Percentiles rank a stretch among this genome's conserved stretches.
phyloP scores from a whole-genome alignment of 2,113 vertebrate genomes.

The Upupa epops region DNA sequence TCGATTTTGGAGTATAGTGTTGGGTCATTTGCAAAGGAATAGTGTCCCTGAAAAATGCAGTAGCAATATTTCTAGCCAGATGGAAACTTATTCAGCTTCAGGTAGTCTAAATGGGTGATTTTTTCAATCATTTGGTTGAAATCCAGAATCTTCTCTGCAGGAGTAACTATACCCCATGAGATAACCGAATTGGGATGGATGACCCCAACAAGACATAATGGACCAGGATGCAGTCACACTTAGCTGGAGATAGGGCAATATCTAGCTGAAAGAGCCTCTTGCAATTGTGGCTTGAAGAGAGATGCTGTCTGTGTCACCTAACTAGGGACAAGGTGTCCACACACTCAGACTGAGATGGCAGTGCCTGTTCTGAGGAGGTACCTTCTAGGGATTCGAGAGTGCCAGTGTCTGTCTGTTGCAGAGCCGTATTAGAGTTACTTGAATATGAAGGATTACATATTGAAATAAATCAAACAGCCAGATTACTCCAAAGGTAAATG shows the following conservation, averaged over 20 bases:
- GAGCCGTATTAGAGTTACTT: neutral
- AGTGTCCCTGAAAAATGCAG: slow-evolving; percentile 21
- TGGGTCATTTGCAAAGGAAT: slow-evolving; percentile 40
- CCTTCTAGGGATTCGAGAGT: neutral
- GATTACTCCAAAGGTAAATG: neutral
- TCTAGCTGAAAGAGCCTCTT: neutral
- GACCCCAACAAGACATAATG: neutral
- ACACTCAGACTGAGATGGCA: neutral
- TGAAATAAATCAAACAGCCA: too few relatives aligned
- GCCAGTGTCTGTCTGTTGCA: neutral
- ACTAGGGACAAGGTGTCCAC: neutral
- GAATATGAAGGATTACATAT: too few relatives aligned
- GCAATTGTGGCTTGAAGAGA: neutral
- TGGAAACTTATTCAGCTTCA: slow-evolving; percentile 41
- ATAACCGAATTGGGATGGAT: neutral
- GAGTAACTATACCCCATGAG: slow-evolving; percentile 19
- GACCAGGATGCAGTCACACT: neutral
- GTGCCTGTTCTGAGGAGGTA: neutral
- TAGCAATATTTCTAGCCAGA: slow-evolving; percentile 33
- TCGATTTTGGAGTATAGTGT: neutral
- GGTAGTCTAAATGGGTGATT: slow-evolving; percentile 41
- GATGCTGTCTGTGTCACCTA: neutral
- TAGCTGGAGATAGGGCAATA: neutral
- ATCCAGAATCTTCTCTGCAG: slow-evolving; percentile 29
- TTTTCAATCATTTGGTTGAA: slow-evolving; percentile 42